Conservation (phyloP, 2,888 invertebrate genomes). For the Zaprionus obscuricornis region DNA sequence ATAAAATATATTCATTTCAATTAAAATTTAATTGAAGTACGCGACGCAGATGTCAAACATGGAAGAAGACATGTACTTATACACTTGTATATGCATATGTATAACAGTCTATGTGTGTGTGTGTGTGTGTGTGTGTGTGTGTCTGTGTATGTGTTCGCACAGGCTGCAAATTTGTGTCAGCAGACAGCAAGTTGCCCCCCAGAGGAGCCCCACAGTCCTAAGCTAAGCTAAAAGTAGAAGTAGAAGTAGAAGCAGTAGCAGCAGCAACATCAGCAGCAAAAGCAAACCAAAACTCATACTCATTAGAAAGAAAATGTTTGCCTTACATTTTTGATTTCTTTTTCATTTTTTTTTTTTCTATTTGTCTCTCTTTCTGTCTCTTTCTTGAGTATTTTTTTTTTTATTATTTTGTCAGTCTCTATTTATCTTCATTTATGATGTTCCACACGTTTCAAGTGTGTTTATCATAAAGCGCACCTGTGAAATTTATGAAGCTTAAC, state of each 20-base stretch:
- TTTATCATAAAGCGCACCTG: constrained; percentile 30
- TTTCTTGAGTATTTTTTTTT: no score
- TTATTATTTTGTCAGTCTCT: constrained; percentile 21
- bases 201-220: constrained; percentile 14
- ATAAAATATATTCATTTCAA: constrained; percentile 67
- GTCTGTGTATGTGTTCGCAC: constrained; percentile 13
- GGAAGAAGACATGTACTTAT: constrained; percentile 34
- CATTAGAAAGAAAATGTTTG: constrained; percentile 61
- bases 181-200: constrained; percentile 56
- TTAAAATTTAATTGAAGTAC: constrained; percentile 77
- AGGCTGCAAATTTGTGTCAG: constrained; percentile 62
- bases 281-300: constrained; percentile 25
- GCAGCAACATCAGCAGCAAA: constrained; percentile 1
- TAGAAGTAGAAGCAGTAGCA: no score
- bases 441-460: constrained; percentile 10
- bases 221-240: constrained; percentile 3
- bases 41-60: constrained; percentile 42
- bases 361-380: no score
- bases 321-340: constrained; percentile 33
- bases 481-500: constrained; percentile 24
- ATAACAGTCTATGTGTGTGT: constrained; percentile 21
- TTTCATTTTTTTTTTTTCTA: constrained; percentile 12
- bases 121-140: not conserved
- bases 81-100: constrained; percentile 14
- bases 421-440: constrained; percentile 45